phyloP scores from a whole-genome alignment of 2,113 vertebrate species.

The Saccopteryx leptura region DNA sequence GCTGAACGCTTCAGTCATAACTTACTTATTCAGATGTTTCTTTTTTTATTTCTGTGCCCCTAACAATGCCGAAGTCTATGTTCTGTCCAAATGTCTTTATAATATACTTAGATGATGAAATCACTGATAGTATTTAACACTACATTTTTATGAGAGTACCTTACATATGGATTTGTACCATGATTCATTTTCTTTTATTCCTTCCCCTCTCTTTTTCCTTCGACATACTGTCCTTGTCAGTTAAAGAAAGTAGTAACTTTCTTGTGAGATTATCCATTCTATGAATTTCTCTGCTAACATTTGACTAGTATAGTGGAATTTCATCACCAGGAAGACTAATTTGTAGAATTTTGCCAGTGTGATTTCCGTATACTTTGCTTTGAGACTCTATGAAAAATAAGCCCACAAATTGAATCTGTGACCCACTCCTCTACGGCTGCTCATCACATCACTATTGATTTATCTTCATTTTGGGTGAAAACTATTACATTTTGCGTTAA shows the following conservation, averaged over 20 bases:
- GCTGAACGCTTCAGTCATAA: conserved; percentile 69
- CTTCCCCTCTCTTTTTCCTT: background rate
- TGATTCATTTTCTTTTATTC: background rate
- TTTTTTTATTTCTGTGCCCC: background rate
- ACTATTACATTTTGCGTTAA: conserved; percentile 72
- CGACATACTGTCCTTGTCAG: background rate
- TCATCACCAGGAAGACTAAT: background rate
- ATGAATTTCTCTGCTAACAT: background rate
- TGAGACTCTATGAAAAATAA: conserved; percentile 45
- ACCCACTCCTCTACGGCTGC: conserved; percentile 6
- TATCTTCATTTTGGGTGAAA: conserved; percentile 58
- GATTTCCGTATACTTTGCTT: background rate
- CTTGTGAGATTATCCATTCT: background rate
- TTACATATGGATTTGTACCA: background rate
- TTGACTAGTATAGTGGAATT: background rate
- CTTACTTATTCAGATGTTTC: conserved; percentile 69
- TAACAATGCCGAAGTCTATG: conserved; percentile 57
- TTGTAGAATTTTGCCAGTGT: background rate
- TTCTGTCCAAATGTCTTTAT: conserved; percentile 45
- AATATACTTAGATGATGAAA: background rate
- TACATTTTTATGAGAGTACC: background rate
- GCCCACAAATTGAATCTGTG: conserved; percentile 68
- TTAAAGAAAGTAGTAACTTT: conserved; percentile 20
- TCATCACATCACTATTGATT: conserved; percentile 57
- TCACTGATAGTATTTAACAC: conserved; percentile 48